Conservation (phyloP, 2,797 vertebrate genomes). For the Thaleichthys pacificus region DNA sequence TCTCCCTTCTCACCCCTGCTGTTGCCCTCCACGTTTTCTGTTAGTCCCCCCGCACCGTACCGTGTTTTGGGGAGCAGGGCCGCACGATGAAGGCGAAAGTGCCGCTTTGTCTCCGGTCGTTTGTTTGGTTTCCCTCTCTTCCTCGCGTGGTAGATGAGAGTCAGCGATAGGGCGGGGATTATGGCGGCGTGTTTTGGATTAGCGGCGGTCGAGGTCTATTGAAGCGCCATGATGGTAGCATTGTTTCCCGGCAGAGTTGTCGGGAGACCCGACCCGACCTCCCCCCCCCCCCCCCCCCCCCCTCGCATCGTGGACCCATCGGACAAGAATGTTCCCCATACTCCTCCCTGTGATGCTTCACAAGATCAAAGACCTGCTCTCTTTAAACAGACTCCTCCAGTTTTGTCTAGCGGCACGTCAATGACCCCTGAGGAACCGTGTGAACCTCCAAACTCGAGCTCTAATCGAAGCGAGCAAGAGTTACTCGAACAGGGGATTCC, state of each 20-base stretch:
- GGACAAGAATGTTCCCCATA: slow-evolving; percentile 40
- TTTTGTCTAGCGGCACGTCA: slow-evolving; percentile 62
- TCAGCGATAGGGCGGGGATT: slow-evolving; percentile 64
- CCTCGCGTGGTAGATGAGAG: slow-evolving; percentile 64
- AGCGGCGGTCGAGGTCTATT: slow-evolving; percentile 51
- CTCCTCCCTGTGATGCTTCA: slow-evolving; percentile 55
- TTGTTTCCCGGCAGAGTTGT: slow-evolving; percentile 57
- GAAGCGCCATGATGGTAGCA: slow-evolving; percentile 36
- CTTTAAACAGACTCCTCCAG: slow-evolving; percentile 45
- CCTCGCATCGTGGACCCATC: slow-evolving; percentile 24
- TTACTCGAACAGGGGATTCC: slow-evolving; percentile 33
- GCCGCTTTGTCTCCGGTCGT: slow-evolving; percentile 65
- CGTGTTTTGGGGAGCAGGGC: slow-evolving; percentile 30
- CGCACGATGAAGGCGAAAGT: slow-evolving; percentile 73
- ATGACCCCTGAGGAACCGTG: slow-evolving; percentile 47
- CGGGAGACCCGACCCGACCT: slow-evolving; percentile 36
- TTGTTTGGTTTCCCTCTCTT: slow-evolving; percentile 70
- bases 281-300: slow-evolving; percentile 5
- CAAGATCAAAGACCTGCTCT: slow-evolving; percentile 59
- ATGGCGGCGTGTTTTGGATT: slow-evolving; percentile 73
- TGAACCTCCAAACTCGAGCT: slow-evolving; percentile 14
- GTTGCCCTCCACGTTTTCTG: not conserved
- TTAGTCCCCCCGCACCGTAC: not conserved
- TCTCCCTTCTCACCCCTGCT: slow-evolving; percentile 17
- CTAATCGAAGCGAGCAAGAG: slow-evolving; percentile 39